A percentile compares a stretch with the other conserved stretches of the same genome.
These are phyloP conservation scores for Lasiurus cinereus DNA, from an alignment of 2,113 vertebrate species.

Conservation along the genomic window DNA sequence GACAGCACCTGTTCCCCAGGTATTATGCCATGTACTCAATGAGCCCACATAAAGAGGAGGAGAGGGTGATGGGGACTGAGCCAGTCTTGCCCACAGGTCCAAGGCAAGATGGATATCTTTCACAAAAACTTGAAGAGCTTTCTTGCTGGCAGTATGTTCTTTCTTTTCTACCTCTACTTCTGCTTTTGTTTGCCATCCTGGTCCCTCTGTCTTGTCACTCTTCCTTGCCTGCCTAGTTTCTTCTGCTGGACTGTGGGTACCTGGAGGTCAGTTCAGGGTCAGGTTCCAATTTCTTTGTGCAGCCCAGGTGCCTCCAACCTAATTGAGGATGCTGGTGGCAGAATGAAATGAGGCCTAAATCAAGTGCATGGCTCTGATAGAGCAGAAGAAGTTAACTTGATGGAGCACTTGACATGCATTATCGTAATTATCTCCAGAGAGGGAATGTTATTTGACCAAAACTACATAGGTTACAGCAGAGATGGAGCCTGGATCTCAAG, in stretches of 20 bases:
- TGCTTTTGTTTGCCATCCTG: neutral
- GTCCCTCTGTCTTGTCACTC: neutral
- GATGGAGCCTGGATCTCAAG: neutral
- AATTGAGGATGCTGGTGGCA: neutral
- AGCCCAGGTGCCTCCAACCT: neutral
- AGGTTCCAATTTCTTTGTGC: neutral
- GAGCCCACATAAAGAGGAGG: neutral
- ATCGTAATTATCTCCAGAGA: conserved; percentile 17
- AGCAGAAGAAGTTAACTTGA: neutral
- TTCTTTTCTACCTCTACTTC: neutral
- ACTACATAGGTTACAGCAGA: neutral
- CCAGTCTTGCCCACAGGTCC: fast-evolving
- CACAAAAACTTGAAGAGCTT: neutral
- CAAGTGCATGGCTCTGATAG: neutral
- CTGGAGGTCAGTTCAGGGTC: neutral
- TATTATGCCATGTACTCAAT: neutral
- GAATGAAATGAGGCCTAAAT: neutral
- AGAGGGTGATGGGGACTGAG: neutral
- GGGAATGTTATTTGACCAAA: neutral
- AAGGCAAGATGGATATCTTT: neutral
- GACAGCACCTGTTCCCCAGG: neutral
- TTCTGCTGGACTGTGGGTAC: neutral
- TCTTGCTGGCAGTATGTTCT: neutral
- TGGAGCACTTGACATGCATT: neutral
- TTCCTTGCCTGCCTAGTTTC: neutral